phyloP scores from a whole-genome alignment of 2,888 invertebrate species.

The Pteria penguin region DNA sequence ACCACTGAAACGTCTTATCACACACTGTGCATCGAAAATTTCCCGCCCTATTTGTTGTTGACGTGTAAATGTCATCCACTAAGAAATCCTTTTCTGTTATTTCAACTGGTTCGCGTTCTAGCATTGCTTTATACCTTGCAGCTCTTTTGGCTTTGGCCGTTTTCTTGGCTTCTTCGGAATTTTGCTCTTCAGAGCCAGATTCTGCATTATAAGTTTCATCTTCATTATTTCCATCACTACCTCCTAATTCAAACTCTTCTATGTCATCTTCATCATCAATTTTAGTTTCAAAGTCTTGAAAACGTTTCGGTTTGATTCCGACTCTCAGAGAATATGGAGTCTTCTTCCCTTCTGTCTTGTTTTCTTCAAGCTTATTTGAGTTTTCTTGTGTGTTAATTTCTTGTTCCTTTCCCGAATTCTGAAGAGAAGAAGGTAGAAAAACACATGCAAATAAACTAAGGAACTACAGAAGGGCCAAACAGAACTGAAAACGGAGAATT shows the following conservation, averaged over 20 bases:
- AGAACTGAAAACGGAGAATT: no score
- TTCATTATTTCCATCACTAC: neutral
- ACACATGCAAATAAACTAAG: neutral
- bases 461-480: neutral
- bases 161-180: neutral
- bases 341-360: neutral
- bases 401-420: neutral
- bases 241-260: no score
- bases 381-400: no score
- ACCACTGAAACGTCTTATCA: constrained; percentile 7
- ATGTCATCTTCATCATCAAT: no score
- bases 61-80: neutral
- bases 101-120: neutral
- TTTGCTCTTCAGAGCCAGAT: neutral
- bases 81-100: constrained; percentile 4
- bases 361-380: neutral
- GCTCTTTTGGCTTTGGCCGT: neutral
- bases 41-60: constrained; percentile 5
- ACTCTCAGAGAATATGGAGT: neutral
- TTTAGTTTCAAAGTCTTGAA: neutral
- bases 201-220: neutral
- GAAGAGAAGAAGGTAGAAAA: neutral
- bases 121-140: neutral
- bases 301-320: neutral
- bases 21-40: neutral